Percentiles rank a stretch among this genome's conserved stretches.
Conservation (phyloP, 2,113 vertebrate genomes). For the Heterochromis multidens region DNA sequence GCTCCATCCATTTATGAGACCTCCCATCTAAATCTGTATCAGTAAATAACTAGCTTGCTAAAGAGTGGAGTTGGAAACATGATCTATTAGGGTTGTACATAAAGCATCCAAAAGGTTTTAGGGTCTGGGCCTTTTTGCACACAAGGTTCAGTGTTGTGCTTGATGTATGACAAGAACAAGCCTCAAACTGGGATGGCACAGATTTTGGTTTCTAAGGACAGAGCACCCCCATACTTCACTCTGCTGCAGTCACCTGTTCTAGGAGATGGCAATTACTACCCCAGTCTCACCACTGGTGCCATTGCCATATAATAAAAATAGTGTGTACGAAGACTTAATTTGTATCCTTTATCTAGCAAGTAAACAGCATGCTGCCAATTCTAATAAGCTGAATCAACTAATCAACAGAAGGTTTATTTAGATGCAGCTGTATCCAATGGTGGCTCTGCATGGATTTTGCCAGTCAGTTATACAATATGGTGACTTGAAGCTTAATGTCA, state of each 20-base stretch:
- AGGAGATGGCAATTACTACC: not conserved
- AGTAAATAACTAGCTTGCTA: too few relatives aligned
- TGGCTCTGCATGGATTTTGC: not conserved
- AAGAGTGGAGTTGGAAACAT: not conserved
- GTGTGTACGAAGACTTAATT: too few relatives aligned
- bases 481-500: not conserved
- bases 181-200: not conserved
- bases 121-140: too few relatives aligned
- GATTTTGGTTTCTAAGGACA: not conserved
- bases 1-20: not conserved
- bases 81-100: not conserved
- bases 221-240: rapidly evolving
- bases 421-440: rapidly evolving
- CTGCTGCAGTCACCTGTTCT: rapidly evolving
- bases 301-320: too few relatives aligned
- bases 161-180: not conserved
- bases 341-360: too few relatives aligned
- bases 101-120: not conserved
- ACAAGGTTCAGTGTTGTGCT: not conserved
- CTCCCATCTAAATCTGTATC: rapidly evolving
- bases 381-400: not conserved
- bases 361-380: too few relatives aligned
- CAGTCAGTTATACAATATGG: not conserved
- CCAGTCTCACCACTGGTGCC: not conserved
- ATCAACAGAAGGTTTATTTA: too few relatives aligned